Conservation (phyloP, 2,113 vertebrate species). For the Peucedramus taeniatus region DNA sequence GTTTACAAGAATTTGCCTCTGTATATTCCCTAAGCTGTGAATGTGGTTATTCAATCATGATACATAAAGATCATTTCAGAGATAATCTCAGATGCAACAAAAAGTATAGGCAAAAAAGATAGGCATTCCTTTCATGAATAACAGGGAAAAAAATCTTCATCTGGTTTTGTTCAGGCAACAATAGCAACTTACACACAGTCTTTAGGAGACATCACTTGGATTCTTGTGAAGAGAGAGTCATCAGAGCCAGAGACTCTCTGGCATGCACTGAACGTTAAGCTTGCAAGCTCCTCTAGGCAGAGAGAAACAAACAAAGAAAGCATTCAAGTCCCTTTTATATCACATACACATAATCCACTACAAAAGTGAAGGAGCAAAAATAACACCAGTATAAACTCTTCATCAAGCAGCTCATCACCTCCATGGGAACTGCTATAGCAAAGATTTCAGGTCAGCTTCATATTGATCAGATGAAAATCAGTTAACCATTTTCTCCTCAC, state of each 20-base stretch:
- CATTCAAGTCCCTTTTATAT: background rate
- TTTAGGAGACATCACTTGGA: background rate
- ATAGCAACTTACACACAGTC: background rate
- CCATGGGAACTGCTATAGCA: background rate
- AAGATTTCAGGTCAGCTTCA: background rate
- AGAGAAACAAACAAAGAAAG: slow-evolving; percentile 23
- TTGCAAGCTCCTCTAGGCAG: background rate
- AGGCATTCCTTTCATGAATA: background rate
- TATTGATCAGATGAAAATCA: slow-evolving; percentile 23
- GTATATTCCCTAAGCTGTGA: background rate
- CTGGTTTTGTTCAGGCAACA: background rate
- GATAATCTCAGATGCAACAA: background rate
- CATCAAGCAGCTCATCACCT: background rate
- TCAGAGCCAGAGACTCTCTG: background rate
- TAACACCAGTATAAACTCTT: background rate
- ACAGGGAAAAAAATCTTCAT: background rate
- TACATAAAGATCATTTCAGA: background rate
- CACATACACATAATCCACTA: background rate
- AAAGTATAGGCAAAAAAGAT: background rate
- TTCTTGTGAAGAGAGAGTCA: background rate
- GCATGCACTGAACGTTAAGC: background rate
- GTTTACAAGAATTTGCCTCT: background rate
- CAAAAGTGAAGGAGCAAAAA: background rate
- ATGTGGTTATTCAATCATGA: background rate
- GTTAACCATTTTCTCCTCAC: background rate